These are phyloP conservation scores for Ondatra zibethicus DNA, from an alignment of 2,113 vertebrate genomes.

Conservation along the genomic window DNA sequence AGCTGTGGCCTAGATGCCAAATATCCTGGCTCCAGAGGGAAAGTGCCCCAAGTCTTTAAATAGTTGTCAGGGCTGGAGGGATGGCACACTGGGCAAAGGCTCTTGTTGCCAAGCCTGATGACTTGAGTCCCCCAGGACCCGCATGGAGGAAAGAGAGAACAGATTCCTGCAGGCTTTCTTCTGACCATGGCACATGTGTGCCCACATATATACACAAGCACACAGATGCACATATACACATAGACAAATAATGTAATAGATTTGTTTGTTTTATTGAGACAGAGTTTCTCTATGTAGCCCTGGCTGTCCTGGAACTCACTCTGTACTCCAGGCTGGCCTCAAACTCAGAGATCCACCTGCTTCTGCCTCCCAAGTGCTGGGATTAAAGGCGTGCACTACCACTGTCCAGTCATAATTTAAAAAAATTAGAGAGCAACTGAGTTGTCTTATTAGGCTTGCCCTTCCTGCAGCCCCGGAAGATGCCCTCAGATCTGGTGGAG, in stretches of 20 bases:
- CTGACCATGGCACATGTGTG: not conserved
- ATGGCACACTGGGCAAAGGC: not conserved
- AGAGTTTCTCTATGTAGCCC: not conserved
- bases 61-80: not conserved
- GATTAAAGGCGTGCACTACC: not conserved
- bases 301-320: not conserved
- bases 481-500: not conserved
- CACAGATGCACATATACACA: not conserved
- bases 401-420: not conserved
- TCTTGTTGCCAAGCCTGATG: not conserved
- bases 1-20: not conserved
- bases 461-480: not conserved
- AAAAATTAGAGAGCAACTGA: not conserved
- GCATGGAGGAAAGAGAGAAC: too few relatives aligned
- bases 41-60: not conserved
- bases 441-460: not conserved
- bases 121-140: not conserved
- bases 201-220: not conserved
- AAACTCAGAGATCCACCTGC: not conserved
- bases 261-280: not conserved
- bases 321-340: not conserved
- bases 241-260: not conserved
- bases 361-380: not conserved
- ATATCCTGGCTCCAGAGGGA: not conserved
- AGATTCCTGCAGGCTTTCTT: not conserved